These are phyloP conservation scores for Smutsia temminckii DNA, from an alignment of 2,797 vertebrate species.

Conservation along the genomic window DNA sequence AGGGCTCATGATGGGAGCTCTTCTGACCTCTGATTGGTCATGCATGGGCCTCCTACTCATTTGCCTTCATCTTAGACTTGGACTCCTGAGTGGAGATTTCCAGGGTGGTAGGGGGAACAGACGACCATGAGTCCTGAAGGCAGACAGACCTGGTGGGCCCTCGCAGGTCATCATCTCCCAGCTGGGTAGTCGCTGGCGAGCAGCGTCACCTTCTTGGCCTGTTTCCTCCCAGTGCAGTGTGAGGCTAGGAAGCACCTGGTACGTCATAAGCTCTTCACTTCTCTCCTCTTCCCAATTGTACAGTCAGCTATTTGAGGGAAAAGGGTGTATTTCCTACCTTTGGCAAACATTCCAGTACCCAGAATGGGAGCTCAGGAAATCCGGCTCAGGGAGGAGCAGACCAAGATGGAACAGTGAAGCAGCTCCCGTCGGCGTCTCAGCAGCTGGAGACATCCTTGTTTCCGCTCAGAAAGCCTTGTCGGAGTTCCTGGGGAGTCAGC, in stretches of 20 bases:
- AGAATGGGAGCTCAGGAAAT: neutral
- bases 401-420: neutral
- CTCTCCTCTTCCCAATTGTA: neutral
- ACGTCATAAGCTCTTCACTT: neutral
- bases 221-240: accelerated
- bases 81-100: neutral
- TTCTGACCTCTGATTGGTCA: neutral
- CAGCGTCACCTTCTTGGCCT: neutral
- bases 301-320: neutral
- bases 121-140: neutral
- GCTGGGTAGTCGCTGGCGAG: neutral
- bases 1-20: neutral
- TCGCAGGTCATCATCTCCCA: neutral
- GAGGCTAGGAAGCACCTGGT: neutral
- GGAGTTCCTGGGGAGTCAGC: neutral
- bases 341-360: neutral
- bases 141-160: neutral
- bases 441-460: neutral
- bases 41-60: neutral
- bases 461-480: neutral
- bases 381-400: neutral
- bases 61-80: neutral
- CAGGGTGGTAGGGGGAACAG: neutral
- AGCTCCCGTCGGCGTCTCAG: neutral
- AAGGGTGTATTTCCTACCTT: neutral